Percentiles rank a stretch among this genome's conserved stretches.
phyloP scores from a whole-genome alignment of 2,888 invertebrate species.

The Ryuthela nishihirai region DNA sequence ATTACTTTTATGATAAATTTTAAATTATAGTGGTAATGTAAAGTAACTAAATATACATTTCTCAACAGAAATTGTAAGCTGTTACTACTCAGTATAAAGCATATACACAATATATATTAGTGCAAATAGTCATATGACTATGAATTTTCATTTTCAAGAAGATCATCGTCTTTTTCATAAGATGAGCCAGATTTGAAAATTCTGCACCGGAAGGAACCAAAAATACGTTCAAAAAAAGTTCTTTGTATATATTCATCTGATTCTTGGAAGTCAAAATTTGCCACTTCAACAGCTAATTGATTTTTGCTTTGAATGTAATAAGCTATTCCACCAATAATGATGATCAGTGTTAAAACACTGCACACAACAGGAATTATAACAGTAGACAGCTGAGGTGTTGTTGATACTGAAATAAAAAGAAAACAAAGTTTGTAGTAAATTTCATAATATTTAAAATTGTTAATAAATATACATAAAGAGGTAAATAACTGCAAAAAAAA shows the following conservation, averaged over 20 bases:
- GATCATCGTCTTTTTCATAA: no score
- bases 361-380: constrained; percentile 83
- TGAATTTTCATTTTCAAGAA: no score
- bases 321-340: constrained; percentile 81
- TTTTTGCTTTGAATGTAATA: constrained; percentile 78
- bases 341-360: constrained; percentile 72
- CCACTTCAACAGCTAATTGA: constrained; percentile 74
- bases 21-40: no score
- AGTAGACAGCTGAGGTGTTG: constrained; percentile 77
- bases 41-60: no score
- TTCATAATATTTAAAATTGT: background rate
- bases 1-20: no score
- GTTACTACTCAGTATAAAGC: no score
- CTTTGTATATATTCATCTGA: constrained; percentile 57
- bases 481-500: background rate
- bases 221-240: constrained; percentile 74
- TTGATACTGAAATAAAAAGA: constrained; percentile 59
- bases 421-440: constrained; percentile 1
- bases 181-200: no score
- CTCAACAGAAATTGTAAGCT: no score
- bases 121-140: no score
- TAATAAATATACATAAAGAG: background rate
- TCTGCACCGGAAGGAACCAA: constrained; percentile 63
- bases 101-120: no score
- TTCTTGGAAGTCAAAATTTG: constrained; percentile 61